phyloP scores from a whole-genome alignment of 2,888 invertebrate genomes.

The Ceraclea dissimilis region DNA sequence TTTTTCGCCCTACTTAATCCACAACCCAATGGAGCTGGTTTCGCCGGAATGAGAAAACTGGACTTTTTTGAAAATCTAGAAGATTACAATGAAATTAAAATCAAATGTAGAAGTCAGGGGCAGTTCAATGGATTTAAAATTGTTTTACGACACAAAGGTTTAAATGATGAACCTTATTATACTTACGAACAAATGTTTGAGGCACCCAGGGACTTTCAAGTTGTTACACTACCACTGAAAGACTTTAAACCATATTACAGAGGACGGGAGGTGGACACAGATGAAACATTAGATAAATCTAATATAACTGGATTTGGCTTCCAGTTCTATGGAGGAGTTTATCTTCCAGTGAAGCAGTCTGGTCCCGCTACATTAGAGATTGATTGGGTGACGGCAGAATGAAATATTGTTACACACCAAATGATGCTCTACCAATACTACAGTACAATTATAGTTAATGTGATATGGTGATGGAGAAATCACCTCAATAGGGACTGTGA shows the following conservation, averaged over 20 bases:
- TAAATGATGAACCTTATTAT: slow-evolving; percentile 49
- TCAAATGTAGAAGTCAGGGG: slow-evolving; percentile 53
- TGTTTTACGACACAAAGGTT: slow-evolving; percentile 49
- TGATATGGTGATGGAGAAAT: too few relatives aligned
- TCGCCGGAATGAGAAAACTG: slow-evolving; percentile 52
- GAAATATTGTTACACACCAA: neutral
- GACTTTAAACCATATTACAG: slow-evolving; percentile 56
- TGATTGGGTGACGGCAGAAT: slow-evolving; percentile 48
- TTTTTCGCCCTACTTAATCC: slow-evolving; percentile 59
- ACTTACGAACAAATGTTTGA: slow-evolving; percentile 55
- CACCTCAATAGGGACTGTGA: neutral
- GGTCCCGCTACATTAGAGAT: slow-evolving; percentile 58
- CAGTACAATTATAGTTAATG: too few relatives aligned
- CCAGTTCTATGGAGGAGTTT: slow-evolving; percentile 61
- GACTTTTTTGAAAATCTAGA: slow-evolving; percentile 43
- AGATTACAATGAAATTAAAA: slow-evolving; percentile 41
- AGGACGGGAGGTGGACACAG: slow-evolving; percentile 48
- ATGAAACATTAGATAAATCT: slow-evolving; percentile 48
- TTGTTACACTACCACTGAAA: slow-evolving; percentile 44
- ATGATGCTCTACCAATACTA: too few relatives aligned
- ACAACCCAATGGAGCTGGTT: slow-evolving; percentile 60
- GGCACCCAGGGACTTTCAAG: slow-evolving; percentile 49
- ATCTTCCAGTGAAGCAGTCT: slow-evolving; percentile 53
- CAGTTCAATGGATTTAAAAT: slow-evolving; percentile 53
- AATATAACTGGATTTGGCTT: slow-evolving; percentile 55